Conservation (phyloP, 2,888 invertebrate genomes). For the Syrista parreyssii region DNA sequence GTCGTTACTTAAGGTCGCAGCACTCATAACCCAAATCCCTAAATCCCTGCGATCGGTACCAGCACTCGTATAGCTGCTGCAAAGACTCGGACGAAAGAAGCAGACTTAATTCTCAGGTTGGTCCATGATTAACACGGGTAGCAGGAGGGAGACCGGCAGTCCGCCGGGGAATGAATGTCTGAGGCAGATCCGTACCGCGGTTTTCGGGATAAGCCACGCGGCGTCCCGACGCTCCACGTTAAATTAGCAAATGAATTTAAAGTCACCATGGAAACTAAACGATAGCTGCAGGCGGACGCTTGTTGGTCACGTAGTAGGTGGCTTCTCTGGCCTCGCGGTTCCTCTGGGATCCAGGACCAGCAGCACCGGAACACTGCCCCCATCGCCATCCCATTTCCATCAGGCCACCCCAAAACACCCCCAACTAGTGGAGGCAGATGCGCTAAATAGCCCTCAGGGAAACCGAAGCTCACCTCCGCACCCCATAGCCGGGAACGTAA, state of each 20-base stretch:
- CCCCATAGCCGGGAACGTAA: slow-evolving; percentile 17
- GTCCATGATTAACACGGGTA: too few relatives aligned
- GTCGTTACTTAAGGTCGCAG: too few relatives aligned
- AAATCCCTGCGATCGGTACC: too few relatives aligned
- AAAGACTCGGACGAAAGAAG: too few relatives aligned
- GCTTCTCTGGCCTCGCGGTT: slow-evolving; percentile 8
- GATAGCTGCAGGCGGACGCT: slow-evolving; percentile 11
- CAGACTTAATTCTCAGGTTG: too few relatives aligned
- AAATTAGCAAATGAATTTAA: slow-evolving; percentile 37
- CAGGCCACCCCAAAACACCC: slow-evolving; percentile 15
- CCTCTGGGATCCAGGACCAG: neutral
- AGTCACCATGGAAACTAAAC: slow-evolving; percentile 12
- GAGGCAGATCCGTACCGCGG: neutral
- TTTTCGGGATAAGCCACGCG: slow-evolving; percentile 23
- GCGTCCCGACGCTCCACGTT: slow-evolving; percentile 13
- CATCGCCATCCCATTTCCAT: slow-evolving; percentile 21
- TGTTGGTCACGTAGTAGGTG: slow-evolving; percentile 17
- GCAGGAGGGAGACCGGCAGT: too few relatives aligned
- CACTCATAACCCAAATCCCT: too few relatives aligned
- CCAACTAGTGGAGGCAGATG: slow-evolving; percentile 53
- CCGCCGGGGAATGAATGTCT: too few relatives aligned
- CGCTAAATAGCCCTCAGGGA: slow-evolving; percentile 60
- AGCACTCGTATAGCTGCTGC: too few relatives aligned
- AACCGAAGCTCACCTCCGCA: slow-evolving; percentile 42
- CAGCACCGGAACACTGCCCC: too few relatives aligned